Conservation (phyloP, 2,797 vertebrate species). For the Iguana delicatissima region DNA sequence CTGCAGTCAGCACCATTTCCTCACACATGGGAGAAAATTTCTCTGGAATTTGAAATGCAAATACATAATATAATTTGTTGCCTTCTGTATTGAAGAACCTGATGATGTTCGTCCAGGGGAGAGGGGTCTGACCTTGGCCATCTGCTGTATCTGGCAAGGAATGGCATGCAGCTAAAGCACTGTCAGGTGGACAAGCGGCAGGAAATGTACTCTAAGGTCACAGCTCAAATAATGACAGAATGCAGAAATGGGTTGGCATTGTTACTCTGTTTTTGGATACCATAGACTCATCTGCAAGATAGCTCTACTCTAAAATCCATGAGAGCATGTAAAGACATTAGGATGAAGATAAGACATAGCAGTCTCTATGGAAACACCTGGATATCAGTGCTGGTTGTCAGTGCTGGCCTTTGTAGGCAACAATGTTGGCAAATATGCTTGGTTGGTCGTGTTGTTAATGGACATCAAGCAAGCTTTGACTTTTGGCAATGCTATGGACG, state of each 20-base stretch:
- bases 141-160: conserved; percentile 75
- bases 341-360: neutral
- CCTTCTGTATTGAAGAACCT: conserved; percentile 61
- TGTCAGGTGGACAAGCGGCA: conserved; percentile 65
- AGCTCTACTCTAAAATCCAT: neutral
- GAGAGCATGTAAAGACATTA: neutral
- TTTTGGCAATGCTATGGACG: no score
- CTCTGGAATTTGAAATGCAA: neutral
- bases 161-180: conserved; percentile 50
- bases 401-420: neutral
- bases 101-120: conserved; percentile 60
- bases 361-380: neutral
- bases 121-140: conserved; percentile 66
- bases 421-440: neutral
- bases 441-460: neutral
- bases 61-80: neutral
- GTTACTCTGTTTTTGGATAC: neutral
- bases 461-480: no score
- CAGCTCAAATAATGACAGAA: conserved; percentile 58
- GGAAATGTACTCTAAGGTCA: conserved; percentile 71
- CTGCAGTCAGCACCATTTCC: neutral
- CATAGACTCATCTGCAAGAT: neutral
- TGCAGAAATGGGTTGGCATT: conserved; percentile 28
- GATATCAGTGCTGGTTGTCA: neutral
- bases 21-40: neutral